Base-by-base conservation (phyloP, 1,140 invertebrate species). In the Heliconius congener region DNA sequence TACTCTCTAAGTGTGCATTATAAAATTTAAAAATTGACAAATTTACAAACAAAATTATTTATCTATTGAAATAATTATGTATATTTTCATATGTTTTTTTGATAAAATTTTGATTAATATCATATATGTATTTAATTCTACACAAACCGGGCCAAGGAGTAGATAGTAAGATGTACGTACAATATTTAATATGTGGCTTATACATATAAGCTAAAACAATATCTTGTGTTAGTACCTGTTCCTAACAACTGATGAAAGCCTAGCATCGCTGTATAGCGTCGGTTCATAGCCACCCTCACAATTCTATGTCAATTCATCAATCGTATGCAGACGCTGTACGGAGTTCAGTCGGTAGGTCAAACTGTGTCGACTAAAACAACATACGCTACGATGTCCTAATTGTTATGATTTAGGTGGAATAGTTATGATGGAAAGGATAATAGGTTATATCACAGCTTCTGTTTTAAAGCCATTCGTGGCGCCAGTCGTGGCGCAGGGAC, bases 191-290 rank as follows among this genome's bases (percentile, higher is more conserved):
- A 37, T 37, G 6, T 9, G 1, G 57, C n/a, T n/a, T 27, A 16
- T 27, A 66, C 9, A 23, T 27, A 66, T 66, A 5, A 66, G 11
- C 60, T 30, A 66, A 66, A 66, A 66, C 23, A 66, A 66, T 66
- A 66, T 66, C 23, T 66, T 27, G n/a, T 66, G 60, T 66, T 66
- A 16, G 27, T 66, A 18, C 60, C 60, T 66, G 60, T 13, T 27
- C n/a, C 60, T 66, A 66, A 66, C 60, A 66, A 66, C 60, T 66
- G 60, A 66, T 66, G 60, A 66, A 66, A 27, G 60, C 60, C 60
- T 66, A 66, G 3, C 60, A 66, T 66, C 60, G 27, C n/a, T 66
- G 27, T 66, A 66, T 66, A 66, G 27, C 27, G 23, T 30, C 13
- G 60, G 23, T 66, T 66, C 60, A 30, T 30, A 66, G 60, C 23